Evolutionary conservation across 2,888 invertebrate genomes (phyloP), one percentile per base, ranked within the genome.

Genomic region (Drosophila neotestacea): DNA sequence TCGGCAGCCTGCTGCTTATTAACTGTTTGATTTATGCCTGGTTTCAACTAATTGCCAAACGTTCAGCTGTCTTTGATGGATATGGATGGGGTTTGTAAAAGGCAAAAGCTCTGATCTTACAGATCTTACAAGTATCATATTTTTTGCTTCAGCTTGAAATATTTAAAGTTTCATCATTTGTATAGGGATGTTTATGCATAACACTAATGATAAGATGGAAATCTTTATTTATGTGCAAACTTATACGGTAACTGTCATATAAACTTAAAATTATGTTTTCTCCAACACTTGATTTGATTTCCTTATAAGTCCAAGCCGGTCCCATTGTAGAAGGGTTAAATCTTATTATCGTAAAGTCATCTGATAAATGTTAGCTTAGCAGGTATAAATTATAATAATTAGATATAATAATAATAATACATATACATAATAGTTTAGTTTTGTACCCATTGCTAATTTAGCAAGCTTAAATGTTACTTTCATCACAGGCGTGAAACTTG

Each of bases 1-100:
- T 38, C 52, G 52, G 50, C 56, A 44, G 59, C 60, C 47, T 9
- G 59, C 50, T 69, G 86, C 75, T 75, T 84, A 86, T 84, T 88
- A 86, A 60, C 66, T 54, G 28, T 58, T 54, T 89, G 83, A 89
- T 85, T 85, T 89, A 87, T 85, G 85, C 55, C 54, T 34, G 62
- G 55, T 60, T 71, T 56, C 70, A 76, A 60, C 68, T 79, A 73
- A 86, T 86, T 77, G 78, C 81, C 70, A 72, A 76, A 70, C 55
- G 73, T 58, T 65, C 67, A 67, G 47, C 55, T 48, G 54, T 22
- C 47, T 55, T 55, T 76, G 65, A 65, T 62, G 58, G 27, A 70
- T 61, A 61, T 54, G 50, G 39, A 58, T 63, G 69, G 28, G 54
- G 54, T 59, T 61, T 73, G 60, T 39, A 64, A 71, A 71, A 56